A percentile compares a stretch with the other conserved stretches of the same genome.
Evolutionary conservation across 2,888 invertebrate genomes (phyloP).

Genomic region (Drosophila greeni): DNA sequence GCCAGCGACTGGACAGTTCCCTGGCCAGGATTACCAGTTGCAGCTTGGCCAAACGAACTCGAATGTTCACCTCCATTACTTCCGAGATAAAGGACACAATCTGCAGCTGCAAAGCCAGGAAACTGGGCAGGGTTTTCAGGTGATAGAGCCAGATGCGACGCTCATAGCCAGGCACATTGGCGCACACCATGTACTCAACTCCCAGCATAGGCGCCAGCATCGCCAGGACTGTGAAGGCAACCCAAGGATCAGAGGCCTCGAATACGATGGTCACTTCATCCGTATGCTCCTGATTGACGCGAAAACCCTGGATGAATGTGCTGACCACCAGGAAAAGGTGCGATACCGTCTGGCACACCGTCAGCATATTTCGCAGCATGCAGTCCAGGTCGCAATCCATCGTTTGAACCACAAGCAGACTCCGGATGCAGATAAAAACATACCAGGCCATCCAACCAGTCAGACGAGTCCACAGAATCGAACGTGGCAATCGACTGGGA

Average conservation of each 20-base stretch:
- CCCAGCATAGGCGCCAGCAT: constrained; percentile 19
- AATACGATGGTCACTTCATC: neutral
- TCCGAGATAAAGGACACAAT: constrained; percentile 49
- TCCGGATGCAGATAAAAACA: constrained; percentile 3
- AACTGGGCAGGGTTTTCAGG: constrained; percentile 31
- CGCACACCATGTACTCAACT: constrained; percentile 3
- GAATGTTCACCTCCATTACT: constrained; percentile 43
- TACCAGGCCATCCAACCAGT: constrained; percentile 51
- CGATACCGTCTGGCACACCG: constrained; percentile 12
- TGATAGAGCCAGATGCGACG: constrained; percentile 1
- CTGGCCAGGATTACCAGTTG: constrained; percentile 34
- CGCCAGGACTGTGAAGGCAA: constrained; percentile 9
- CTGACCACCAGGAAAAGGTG: constrained; percentile 46
- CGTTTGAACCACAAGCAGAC: fast-evolving
- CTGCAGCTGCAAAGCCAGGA: constrained; percentile 48
- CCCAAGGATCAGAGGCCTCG: constrained; percentile 6
- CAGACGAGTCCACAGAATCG: constrained; percentile 31
- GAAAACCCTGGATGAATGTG: constrained; percentile 25
- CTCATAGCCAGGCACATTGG: neutral
- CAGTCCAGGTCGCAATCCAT: constrained; percentile 44
- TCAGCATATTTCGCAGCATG: constrained; percentile 20
- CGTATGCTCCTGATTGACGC: neutral
- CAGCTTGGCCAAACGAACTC: constrained; percentile 8
- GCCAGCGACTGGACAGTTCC: constrained; percentile 11
- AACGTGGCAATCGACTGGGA: constrained; percentile 14